Evolutionary conservation across 1,140 invertebrate species (phyloP).

Genomic region (Saccostrea glomerata): DNA sequence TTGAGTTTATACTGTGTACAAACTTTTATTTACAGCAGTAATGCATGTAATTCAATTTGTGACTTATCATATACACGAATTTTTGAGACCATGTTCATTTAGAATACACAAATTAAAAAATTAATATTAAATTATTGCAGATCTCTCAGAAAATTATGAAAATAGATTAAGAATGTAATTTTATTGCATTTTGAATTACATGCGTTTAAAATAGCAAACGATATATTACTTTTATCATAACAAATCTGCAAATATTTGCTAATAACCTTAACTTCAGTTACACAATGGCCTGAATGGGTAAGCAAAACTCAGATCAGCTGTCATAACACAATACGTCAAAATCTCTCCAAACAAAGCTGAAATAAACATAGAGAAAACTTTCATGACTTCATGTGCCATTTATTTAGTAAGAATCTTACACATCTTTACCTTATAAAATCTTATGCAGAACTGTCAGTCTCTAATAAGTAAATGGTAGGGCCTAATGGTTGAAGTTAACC

Average conservation of each 20-base stretch:
- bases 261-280: no score
- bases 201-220: no score
- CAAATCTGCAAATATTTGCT: no score
- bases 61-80: no score
- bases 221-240: no score
- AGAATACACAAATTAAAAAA: no score
- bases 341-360: background rate
- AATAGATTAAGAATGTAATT: no score
- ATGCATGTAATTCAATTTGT: no score
- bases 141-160: no score
- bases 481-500: background rate
- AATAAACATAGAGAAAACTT: background rate
- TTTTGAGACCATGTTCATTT: no score
- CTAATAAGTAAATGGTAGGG: background rate
- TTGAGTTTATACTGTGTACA: background rate
- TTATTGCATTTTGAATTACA: no score
- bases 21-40: background rate
- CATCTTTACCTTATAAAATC: background rate
- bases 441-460: background rate
- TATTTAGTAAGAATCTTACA: background rate
- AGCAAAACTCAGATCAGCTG: conserved; percentile 18
- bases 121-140: no score
- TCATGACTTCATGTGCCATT: background rate
- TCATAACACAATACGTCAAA: conserved; percentile 23
- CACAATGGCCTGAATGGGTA: background rate